Percentiles rank a stretch among this genome's conserved stretches.
Conservation (phyloP, 2,888 invertebrate species). For the Ecdyonurus torrentis region DNA sequence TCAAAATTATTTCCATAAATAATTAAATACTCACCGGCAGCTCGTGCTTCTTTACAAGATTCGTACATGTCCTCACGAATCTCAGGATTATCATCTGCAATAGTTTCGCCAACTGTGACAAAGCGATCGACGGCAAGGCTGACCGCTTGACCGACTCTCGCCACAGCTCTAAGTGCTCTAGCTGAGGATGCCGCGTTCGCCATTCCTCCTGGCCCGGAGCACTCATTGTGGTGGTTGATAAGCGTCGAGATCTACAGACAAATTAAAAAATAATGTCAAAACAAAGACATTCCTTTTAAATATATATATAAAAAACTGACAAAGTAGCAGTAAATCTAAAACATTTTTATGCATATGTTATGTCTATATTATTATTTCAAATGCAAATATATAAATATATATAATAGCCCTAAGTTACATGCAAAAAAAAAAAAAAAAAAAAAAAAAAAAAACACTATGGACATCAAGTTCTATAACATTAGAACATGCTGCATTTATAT, state of each 20-base stretch:
- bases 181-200: slow-evolving; percentile 33
- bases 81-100: slow-evolving; percentile 95
- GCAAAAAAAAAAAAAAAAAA: too few relatives aligned
- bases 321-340: too few relatives aligned
- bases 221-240: slow-evolving; percentile 50
- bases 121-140: slow-evolving; percentile 95
- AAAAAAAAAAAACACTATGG: too few relatives aligned
- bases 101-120: slow-evolving; percentile 95
- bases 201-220: slow-evolving; percentile 7
- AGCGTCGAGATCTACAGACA: slow-evolving; percentile 81
- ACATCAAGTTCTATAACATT: too few relatives aligned
- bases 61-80: slow-evolving; percentile 96
- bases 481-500: too few relatives aligned
- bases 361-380: too few relatives aligned
- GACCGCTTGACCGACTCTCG: slow-evolving; percentile 89
- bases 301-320: too few relatives aligned
- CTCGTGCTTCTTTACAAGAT: slow-evolving; percentile 90
- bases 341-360: too few relatives aligned
- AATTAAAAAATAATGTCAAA: too few relatives aligned
- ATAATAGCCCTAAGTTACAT: too few relatives aligned
- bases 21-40: slow-evolving; percentile 56
- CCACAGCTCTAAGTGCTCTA: slow-evolving; percentile 47
- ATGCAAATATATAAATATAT: too few relatives aligned
- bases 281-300: too few relatives aligned
- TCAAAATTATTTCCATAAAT: background rate